Percentiles rank a stretch among this genome's conserved stretches.
Conservation (phyloP, 1,140 invertebrate species). For the Zaprionus lachaisei region DNA sequence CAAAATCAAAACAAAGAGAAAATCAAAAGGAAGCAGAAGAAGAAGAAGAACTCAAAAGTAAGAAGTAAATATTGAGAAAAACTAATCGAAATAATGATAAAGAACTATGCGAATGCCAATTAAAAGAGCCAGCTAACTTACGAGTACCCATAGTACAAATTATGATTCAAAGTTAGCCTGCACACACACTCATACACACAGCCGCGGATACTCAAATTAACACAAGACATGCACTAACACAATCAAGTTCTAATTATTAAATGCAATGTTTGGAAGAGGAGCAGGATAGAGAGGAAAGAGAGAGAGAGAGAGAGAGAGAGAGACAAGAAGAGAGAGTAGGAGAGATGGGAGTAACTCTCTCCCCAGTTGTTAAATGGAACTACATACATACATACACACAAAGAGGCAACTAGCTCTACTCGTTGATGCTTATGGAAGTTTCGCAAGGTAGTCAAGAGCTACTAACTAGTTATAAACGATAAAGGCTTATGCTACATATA, state of each 20-base stretch:
- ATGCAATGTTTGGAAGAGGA: conserved; percentile 2
- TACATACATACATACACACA: conserved; percentile 51
- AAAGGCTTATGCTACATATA: conserved; percentile 5
- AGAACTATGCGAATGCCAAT: conserved; percentile 49
- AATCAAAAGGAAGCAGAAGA: conserved; percentile 28
- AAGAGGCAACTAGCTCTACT: conserved; percentile 66
- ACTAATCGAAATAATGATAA: conserved; percentile 4
- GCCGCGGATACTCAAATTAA: neutral
- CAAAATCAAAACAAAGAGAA: conserved; percentile 33
- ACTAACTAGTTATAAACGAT: conserved; percentile 37
- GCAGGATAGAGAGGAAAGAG: neutral
- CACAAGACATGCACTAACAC: conserved; percentile 34
- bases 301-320: conserved; percentile 5
- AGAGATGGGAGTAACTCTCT: too few species aligned
- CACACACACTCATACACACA: conserved; percentile 27
- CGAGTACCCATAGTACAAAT: conserved; percentile 20
- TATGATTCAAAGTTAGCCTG: conserved; percentile 24
- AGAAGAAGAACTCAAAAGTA: conserved; percentile 27
- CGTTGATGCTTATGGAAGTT: conserved; percentile 43
- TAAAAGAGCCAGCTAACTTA: conserved; percentile 59
- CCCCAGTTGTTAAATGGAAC: neutral
- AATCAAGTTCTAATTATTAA: conserved; percentile 17
- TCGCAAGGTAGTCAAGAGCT: conserved; percentile 41
- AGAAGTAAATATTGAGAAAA: conserved; percentile 25
- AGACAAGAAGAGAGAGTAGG: conserved; percentile 18